Conservation (phyloP, 2,113 vertebrate species). For the Strix aluco region DNA sequence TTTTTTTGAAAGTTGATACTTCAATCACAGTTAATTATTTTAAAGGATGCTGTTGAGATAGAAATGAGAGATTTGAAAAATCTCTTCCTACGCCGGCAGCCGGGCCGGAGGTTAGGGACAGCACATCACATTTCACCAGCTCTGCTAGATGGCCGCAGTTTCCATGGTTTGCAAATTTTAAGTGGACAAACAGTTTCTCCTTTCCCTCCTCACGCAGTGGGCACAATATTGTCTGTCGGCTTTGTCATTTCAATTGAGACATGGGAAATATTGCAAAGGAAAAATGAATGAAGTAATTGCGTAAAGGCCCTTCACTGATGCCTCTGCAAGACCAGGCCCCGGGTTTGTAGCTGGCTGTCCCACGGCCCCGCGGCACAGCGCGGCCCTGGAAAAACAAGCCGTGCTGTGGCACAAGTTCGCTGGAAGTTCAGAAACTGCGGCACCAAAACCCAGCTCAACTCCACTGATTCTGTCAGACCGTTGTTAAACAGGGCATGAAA, state of each 20-base stretch:
- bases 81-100: not conserved
- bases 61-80: not conserved
- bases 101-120: not conserved
- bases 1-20: not conserved
- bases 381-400: not conserved
- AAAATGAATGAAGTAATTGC: not conserved
- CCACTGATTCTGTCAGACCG: not conserved
- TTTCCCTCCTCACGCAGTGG: not conserved
- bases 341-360: not conserved
- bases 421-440: not conserved
- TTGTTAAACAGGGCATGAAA: not conserved
- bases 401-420: accelerated
- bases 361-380: accelerated
- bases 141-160: not conserved
- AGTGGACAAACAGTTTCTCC: not conserved
- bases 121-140: not conserved
- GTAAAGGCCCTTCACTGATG: not conserved
- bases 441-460: not conserved
- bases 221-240: not conserved
- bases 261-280: not conserved
- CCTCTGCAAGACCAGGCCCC: not conserved
- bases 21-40: not conserved
- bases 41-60: not conserved
- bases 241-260: not conserved
- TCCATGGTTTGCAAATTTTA: not conserved